These are phyloP conservation scores for Gymnorhina tibicen DNA, from an alignment of 2,113 vertebrate genomes.

Conservation along the genomic window DNA sequence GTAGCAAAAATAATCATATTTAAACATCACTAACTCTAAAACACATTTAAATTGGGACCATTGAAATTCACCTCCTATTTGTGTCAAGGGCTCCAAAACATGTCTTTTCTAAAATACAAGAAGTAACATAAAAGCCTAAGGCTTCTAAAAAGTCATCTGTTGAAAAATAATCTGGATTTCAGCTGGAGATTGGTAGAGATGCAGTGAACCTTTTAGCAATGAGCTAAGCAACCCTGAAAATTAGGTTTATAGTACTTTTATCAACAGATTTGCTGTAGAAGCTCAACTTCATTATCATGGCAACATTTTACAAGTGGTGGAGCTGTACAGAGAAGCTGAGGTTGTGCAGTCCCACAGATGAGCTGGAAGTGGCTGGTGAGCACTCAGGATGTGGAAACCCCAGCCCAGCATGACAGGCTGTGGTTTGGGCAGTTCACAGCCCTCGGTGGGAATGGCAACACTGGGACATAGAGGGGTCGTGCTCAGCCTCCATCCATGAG, in stretches of 20 bases:
- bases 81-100: background rate
- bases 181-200: background rate
- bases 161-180: background rate
- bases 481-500: background rate
- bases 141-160: background rate
- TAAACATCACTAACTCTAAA: background rate
- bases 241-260: background rate
- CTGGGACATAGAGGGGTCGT: fast-evolving
- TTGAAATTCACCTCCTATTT: background rate
- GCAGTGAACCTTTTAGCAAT: background rate
- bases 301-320: background rate
- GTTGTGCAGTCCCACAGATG: background rate
- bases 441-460: fast-evolving
- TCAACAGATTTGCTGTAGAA: background rate
- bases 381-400: fast-evolving
- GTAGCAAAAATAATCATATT: background rate
- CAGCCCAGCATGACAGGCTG: background rate
- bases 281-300: background rate
- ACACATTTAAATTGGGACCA: background rate
- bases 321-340: background rate
- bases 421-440: background rate
- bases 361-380: background rate
- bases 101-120: background rate
- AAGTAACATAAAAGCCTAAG: background rate
- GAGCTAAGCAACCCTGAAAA: conserved; percentile 2